Base-by-base conservation (phyloP, 1,140 invertebrate genomes). In the Paracyclopina nana region DNA sequence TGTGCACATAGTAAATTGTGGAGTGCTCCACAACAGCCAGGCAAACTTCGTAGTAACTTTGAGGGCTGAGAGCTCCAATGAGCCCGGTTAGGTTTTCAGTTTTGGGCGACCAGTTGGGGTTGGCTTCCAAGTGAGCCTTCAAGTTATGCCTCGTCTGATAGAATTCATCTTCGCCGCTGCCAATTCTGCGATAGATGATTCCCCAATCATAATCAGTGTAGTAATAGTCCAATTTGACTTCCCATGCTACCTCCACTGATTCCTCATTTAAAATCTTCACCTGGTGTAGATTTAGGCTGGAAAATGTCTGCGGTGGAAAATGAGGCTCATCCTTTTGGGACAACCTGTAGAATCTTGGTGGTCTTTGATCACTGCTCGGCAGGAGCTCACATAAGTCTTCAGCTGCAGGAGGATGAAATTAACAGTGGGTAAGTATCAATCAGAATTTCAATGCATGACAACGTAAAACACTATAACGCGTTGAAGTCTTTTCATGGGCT, bases 151-250 rank as follows among this genome's bases (percentile, higher is more conserved):
- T 38, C 3, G 34, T 38, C 34, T 38, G 14, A 20, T 16, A 38
- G 8, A 38, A 38, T 38, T 38, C 34, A 9, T 38, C 34, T n/a
- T n/a, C n/a, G n/a, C n/a, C n/a, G n/a, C n/a, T n/a, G 14, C 34
- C 34, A 38, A 38, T 38, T 20, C 20, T 8, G 5, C 34, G 34
- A 20, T 16, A 38, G 3, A 38, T 20, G 34, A 38, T 20, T 4
- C 34, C 34, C 34, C 34, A 38, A 38, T 38, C 34, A 20, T 38
- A 38, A n/a, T n/a, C 14, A 20, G 34, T 38, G n/a, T 38, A n/a
- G 34, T 38, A 38, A 8, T 16, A 38, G 8, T n/a, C n/a, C 34
- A 16, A n/a, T 5, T 38, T 20, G 5, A 38, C 34, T 20, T n/a
- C 14, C 34, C 34, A 38, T 3, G 34, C 20, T n/a, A 38, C n/a